These are phyloP conservation scores for Tragelaphus strepsiceros DNA, from an alignment of 2,113 vertebrate genomes.

Conservation along the genomic window DNA sequence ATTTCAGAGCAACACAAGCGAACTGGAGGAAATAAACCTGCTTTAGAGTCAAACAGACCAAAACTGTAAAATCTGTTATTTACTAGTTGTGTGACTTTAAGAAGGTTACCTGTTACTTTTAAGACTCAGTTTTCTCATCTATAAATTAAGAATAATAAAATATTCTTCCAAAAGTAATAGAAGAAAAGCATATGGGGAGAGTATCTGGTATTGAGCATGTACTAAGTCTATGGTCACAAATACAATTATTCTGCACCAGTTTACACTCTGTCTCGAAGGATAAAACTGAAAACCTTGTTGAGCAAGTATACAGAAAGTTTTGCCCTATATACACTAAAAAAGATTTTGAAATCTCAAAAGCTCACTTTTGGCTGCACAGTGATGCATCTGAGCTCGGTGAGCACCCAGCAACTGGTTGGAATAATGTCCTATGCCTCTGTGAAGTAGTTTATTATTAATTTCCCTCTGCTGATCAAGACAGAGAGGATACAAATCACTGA, in stretches of 20 bases:
- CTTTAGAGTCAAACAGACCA: neutral
- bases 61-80: neutral
- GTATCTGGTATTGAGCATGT: neutral
- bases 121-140: slow-evolving; percentile 9
- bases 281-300: slow-evolving; percentile 12
- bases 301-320: slow-evolving; percentile 46
- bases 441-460: slow-evolving; percentile 54
- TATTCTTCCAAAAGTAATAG: neutral
- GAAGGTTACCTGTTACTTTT: neutral
- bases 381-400: neutral
- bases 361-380: neutral
- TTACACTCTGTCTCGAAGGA: slow-evolving; percentile 10
- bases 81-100: neutral
- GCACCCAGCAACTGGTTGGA: neutral
- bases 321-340: slow-evolving; percentile 37
- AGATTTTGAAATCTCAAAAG: slow-evolving; percentile 45
- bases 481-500: slow-evolving; percentile 56
- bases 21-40: neutral
- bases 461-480: slow-evolving; percentile 52
- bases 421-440: neutral
- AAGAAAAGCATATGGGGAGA: neutral
- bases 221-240: neutral
- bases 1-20: neutral
- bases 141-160: slow-evolving; percentile 17
- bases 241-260: neutral